Conservation (phyloP, 30 jellyfish, hydroid and myxozoan species). For the Chrysaora quinquecirrha region DNA sequence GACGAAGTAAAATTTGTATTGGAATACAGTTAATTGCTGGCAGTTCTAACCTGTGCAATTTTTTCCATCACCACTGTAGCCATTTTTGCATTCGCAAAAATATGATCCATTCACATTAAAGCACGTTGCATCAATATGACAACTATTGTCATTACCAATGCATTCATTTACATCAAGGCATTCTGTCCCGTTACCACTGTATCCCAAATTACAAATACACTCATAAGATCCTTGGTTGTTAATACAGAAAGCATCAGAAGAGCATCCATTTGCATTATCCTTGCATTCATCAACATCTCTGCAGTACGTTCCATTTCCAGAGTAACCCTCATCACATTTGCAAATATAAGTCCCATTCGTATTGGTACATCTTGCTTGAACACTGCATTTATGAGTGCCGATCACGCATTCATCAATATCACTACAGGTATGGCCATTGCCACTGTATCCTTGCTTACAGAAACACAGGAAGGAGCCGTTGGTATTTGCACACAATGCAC, state of each 20-base stretch:
- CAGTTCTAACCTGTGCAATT: constrained; percentile 31
- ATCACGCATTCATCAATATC: constrained; percentile 72
- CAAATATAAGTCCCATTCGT: constrained; percentile 62
- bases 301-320: constrained; percentile 68
- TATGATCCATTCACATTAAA: constrained; percentile 31
- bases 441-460: constrained; percentile 22
- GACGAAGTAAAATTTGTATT: too few relatives aligned
- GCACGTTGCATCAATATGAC: constrained; percentile 43
- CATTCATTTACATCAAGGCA: constrained; percentile 38
- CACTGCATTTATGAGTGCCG: constrained; percentile 36
- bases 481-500: constrained; percentile 26
- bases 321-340: constrained; percentile 65
- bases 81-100: constrained; percentile 40
- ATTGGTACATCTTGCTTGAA: constrained; percentile 47
- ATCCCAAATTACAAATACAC: constrained; percentile 69
- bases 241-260: constrained; percentile 40
- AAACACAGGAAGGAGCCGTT: constrained; percentile 8
- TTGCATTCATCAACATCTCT: constrained; percentile 65
- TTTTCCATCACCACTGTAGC: constrained; percentile 74
- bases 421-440: constrained; percentile 26
- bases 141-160: background rate
- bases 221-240: constrained; percentile 54
- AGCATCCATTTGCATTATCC: constrained; percentile 30
- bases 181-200: constrained; percentile 65
- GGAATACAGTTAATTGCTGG: too few relatives aligned